Evolutionary conservation across 2,888 invertebrate genomes (phyloP).

Genomic region (Drosophila flavopinicola): DNA sequence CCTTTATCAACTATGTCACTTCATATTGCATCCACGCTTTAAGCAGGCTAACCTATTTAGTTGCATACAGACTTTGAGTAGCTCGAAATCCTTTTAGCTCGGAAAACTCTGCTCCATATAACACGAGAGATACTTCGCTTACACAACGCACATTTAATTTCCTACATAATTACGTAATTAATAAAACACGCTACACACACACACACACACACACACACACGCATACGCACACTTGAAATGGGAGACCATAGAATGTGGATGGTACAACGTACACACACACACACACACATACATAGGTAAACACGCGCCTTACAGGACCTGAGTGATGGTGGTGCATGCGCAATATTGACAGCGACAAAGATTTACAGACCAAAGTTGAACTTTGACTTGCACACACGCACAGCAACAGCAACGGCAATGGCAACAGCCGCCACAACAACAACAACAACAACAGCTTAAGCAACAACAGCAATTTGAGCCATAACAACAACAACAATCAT

Average conservation of each 20-base stretch:
- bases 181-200: conserved; percentile 55
- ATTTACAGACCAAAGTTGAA: conserved; percentile 66
- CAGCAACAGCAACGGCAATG: conserved; percentile 7
- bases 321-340: conserved; percentile 68
- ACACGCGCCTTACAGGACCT: conserved; percentile 39
- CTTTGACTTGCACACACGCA: conserved; percentile 60
- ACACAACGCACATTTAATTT: conserved; percentile 66
- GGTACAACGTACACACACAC: conserved; percentile 6
- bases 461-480: conserved; percentile 38
- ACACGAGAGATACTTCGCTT: conserved; percentile 33
- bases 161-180: conserved; percentile 73
- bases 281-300: conserved; percentile 37
- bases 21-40: conserved; percentile 13
- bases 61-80: conserved; percentile 50
- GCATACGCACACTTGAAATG: neutral
- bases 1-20: conserved; percentile 32
- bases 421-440: conserved; percentile 27
- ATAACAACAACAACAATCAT: conserved; percentile 36
- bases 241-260: conserved; percentile 11
- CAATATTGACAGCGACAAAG: conserved; percentile 71
- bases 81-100: conserved; percentile 44
- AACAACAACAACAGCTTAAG: neutral
- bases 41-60: conserved; percentile 60
- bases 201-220: conserved; percentile 18
- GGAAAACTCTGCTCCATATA: conserved; percentile 36